A percentile compares a stretch with the other conserved stretches of the same genome.
Conservation (phyloP, 2,113 vertebrate species). For the Willisornis vidua region DNA sequence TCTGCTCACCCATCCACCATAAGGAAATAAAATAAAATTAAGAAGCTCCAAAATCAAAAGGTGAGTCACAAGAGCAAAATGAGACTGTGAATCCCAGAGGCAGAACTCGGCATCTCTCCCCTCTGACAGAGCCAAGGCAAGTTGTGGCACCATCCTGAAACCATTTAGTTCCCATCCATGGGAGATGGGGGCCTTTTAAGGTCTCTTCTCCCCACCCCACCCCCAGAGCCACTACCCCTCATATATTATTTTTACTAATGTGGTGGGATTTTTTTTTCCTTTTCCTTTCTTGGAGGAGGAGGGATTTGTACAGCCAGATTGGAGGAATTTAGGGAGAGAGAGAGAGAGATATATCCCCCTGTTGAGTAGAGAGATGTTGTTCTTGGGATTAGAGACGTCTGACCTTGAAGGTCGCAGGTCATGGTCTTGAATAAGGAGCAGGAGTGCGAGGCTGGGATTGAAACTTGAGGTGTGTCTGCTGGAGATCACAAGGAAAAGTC, state of each 20-base stretch:
- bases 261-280: neutral
- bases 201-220: slow-evolving; percentile 7
- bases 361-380: slow-evolving; percentile 31
- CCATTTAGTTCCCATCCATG: neutral
- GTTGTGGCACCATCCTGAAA: neutral
- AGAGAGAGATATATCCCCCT: neutral
- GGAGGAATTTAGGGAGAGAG: neutral
- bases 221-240: neutral
- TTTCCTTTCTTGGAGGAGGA: neutral
- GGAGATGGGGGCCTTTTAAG: slow-evolving; percentile 24
- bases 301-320: neutral
- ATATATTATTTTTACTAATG: slow-evolving; percentile 42
- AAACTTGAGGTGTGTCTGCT: slow-evolving; percentile 36
- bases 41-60: neutral
- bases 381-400: slow-evolving; percentile 51
- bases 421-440: slow-evolving; percentile 35
- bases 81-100: neutral
- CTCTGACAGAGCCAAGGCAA: neutral
- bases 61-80: neutral
- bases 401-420: slow-evolving; percentile 61
- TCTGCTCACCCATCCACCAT: neutral
- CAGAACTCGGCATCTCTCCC: neutral
- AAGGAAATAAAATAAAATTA: neutral
- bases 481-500: slow-evolving; percentile 17
- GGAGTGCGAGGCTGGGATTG: neutral